These are phyloP conservation scores for Zapus hudsonius DNA, from an alignment of 2,113 vertebrate genomes.

Conservation along the genomic window DNA sequence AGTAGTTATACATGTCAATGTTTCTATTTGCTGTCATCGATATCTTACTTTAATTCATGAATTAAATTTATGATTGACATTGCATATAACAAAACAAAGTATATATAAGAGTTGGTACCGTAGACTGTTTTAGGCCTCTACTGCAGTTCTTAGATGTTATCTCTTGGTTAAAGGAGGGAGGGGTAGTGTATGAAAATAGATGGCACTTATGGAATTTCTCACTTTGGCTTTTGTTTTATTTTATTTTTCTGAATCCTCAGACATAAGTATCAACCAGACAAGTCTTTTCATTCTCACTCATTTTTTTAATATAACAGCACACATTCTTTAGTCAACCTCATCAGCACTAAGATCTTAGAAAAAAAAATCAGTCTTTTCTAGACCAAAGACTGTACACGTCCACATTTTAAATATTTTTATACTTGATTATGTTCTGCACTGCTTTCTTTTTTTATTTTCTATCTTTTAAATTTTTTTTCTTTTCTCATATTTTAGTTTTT, in stretches of 20 bases:
- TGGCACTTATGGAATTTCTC: not conserved
- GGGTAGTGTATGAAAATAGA: not conserved
- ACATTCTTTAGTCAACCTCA: not conserved
- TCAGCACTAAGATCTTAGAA: not conserved
- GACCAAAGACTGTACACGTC: not conserved
- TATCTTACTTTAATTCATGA: not conserved
- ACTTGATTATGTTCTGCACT: constrained; percentile 73
- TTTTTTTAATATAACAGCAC: not conserved
- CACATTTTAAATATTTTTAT: constrained; percentile 45
- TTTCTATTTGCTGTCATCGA: not conserved
- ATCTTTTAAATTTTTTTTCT: constrained; percentile 53
- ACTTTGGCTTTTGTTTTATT: not conserved
- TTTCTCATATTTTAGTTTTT: constrained; percentile 55
- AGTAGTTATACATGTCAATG: not conserved
- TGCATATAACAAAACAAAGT: not conserved
- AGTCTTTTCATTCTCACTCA: not conserved
- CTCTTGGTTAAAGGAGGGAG: not conserved
- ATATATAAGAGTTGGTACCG: not conserved
- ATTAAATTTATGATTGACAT: not conserved
- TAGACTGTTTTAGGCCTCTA: not conserved
- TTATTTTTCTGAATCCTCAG: not conserved
- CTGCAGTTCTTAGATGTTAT: too few relatives aligned
- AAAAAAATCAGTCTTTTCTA: not conserved
- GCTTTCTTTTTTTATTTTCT: constrained; percentile 51
- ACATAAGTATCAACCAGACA: not conserved